Evolutionary conservation across 2,888 invertebrate genomes (phyloP).

Genomic region (Athalia circularis): DNA sequence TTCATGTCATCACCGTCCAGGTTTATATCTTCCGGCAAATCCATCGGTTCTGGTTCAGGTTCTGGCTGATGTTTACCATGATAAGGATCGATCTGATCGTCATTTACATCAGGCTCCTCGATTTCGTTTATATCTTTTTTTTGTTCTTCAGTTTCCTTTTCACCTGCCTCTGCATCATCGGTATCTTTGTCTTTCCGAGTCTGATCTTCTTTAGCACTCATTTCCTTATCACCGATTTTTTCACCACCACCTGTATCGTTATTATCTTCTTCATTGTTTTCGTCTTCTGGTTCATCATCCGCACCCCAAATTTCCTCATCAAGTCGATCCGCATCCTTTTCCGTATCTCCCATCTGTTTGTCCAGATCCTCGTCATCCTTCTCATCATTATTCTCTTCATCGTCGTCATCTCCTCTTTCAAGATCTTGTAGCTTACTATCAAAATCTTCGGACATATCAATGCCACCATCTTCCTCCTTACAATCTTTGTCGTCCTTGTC

Average conservation of each 20-base stretch:
- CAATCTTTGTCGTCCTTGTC: conserved; percentile 84
- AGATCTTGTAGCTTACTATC: conserved; percentile 91
- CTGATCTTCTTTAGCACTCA: conserved; percentile 84
- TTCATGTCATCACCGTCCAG: conserved; percentile 84
- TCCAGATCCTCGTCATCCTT: conserved; percentile 88
- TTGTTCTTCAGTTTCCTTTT: conserved; percentile 77
- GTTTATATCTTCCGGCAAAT: conserved; percentile 91
- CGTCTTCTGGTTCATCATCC: conserved; percentile 83
- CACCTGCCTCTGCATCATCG: conserved; percentile 71
- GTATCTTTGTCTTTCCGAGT: conserved; percentile 54
- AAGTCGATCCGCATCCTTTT: conserved; percentile 87
- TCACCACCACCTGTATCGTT: conserved; percentile 72
- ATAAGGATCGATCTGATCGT: conserved; percentile 89
- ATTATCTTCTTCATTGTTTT: conserved; percentile 79
- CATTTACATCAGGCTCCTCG: conserved; percentile 87
- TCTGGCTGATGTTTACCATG: conserved; percentile 87
- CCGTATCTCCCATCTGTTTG: conserved; percentile 97
- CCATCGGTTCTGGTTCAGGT: conserved; percentile 90
- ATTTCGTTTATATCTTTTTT: conserved; percentile 88
- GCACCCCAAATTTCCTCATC: conserved; percentile 91
- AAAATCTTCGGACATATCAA: conserved; percentile 98
- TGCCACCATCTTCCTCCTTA: conserved; percentile 92
- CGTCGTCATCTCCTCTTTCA: conserved; percentile 80
- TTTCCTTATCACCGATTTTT: conserved; percentile 79
- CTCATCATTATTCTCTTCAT: conserved; percentile 77